These are phyloP conservation scores for Amblyraja radiata DNA, from an alignment of 2,797 vertebrate genomes.

Conservation along the genomic window DNA sequence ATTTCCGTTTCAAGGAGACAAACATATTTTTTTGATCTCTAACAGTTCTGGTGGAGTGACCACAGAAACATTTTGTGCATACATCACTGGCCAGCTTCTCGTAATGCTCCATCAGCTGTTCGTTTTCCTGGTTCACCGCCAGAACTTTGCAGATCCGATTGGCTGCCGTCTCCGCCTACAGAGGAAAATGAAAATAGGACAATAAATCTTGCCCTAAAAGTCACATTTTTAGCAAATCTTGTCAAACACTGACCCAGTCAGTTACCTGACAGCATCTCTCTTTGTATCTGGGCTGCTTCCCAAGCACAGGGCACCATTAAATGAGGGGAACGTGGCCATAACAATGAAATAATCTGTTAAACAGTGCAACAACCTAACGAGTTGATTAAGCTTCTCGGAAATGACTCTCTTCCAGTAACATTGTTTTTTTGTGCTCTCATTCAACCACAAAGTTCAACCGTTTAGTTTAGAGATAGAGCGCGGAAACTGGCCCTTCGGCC, in stretches of 20 bases:
- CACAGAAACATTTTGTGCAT: constrained; percentile 41
- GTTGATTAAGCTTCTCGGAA: neutral
- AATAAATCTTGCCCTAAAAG: neutral
- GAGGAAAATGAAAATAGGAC: constrained; percentile 43
- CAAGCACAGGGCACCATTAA: neutral
- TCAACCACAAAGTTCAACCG: neutral
- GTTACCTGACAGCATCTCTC: neutral
- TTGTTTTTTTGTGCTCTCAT: neutral
- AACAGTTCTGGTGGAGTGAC: too few relatives aligned
- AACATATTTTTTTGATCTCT: neutral
- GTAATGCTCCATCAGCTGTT: constrained; percentile 97
- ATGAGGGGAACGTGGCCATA: neutral
- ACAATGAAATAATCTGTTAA: too few relatives aligned
- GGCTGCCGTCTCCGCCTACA: constrained; percentile 91
- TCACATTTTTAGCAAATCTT: too few relatives aligned
- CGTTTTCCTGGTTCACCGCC: constrained; percentile 96
- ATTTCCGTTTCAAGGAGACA: neutral
- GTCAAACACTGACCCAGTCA: neutral
- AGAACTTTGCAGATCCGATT: constrained; percentile 98
- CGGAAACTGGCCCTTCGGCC: too few relatives aligned
- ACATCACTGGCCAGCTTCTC: constrained; percentile 96
- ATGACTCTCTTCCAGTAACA: neutral
- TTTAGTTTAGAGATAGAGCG: too few relatives aligned
- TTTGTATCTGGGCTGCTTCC: neutral
- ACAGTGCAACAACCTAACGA: neutral